Base-by-base conservation (phyloP, 2,888 invertebrate species). In the Lochmaea crataegi region DNA sequence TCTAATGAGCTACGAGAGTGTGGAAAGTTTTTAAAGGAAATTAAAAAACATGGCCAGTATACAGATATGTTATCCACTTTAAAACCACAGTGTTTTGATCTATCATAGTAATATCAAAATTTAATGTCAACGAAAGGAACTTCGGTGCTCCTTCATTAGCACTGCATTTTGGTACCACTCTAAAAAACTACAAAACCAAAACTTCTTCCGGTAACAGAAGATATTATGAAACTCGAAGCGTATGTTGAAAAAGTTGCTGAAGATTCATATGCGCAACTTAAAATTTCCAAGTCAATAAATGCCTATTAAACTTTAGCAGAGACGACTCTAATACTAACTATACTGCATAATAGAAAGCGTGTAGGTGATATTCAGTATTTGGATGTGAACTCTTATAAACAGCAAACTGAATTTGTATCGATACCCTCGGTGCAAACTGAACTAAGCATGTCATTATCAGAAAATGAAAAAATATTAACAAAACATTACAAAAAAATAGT, bases 351-450 rank as follows among this genome's bases (percentile, higher is more conserved):
- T 68, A 26, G 81, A 45, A 80, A 79, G 71, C 75, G 78, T 67
- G 71, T 80, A 32, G 80, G 80, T 11, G 81, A 81, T 69, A 75
- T 80, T 10, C 81, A 82, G 67, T 80, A 79, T 61, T 61, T 69
- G 26, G 76, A 78, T 70, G 4, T 73, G 10, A 74, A 78, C 48
- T 71, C 76, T 1, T 79, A 77, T 65, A 65, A 42, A 73, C 7
- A 58, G 71, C 51, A 71, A 64, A 7, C 26, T 32, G 26, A 32
- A 32, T 32, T 32, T 32, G 26, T 32, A 32, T 32, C 26, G 26
- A 32, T 32, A 32, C 26, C 26, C 4, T 3, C 26, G 26, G 2
- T 32, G 26, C 26, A 32, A 32, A 5, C 3, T 32, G 26, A 32
- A 32, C 26, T 32, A 5, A 32, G 5, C 26, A 32, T 32, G 26